Conservation (phyloP, 2,888 invertebrate species). For the Muschampia plurimacula region DNA sequence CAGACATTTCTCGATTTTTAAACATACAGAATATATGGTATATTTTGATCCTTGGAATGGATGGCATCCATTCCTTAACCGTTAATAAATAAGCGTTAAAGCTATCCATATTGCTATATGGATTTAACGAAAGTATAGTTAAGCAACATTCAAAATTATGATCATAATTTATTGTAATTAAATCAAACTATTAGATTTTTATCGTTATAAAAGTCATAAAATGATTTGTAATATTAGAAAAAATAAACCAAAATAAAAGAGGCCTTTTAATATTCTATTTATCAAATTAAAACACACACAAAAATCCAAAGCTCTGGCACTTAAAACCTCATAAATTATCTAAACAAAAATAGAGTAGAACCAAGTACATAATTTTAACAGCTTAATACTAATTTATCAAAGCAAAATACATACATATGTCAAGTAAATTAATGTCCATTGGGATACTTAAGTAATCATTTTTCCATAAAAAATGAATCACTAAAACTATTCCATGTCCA, state of each 20-base stretch:
- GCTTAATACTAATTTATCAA: conserved; percentile 4
- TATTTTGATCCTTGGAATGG: too few species aligned
- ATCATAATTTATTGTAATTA: too few species aligned
- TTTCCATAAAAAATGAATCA: conserved; percentile 15
- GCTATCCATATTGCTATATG: too few species aligned
- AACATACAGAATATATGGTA: too few species aligned
- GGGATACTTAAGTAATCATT: conserved; percentile 31
- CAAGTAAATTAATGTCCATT: conserved; percentile 41
- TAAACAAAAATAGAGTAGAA: conserved; percentile 2
- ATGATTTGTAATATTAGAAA: not conserved
- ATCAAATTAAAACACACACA: not conserved
- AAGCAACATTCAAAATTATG: too few species aligned
- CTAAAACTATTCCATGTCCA: conserved; percentile 20
- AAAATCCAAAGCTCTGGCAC: not conserved
- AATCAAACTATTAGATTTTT: too few species aligned
- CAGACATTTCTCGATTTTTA: too few species aligned
- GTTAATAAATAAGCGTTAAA: too few species aligned
- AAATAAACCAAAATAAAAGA: not conserved
- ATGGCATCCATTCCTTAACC: too few species aligned
- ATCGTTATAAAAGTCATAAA: not conserved
- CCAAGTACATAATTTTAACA: not conserved
- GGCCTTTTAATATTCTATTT: not conserved
- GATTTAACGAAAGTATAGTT: too few species aligned
- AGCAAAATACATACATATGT: conserved; percentile 20
- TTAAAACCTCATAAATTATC: conserved; percentile 1